These are phyloP conservation scores for Pseudoatta argentina DNA, from an alignment of 1,140 invertebrate species.

Conservation along the genomic window DNA sequence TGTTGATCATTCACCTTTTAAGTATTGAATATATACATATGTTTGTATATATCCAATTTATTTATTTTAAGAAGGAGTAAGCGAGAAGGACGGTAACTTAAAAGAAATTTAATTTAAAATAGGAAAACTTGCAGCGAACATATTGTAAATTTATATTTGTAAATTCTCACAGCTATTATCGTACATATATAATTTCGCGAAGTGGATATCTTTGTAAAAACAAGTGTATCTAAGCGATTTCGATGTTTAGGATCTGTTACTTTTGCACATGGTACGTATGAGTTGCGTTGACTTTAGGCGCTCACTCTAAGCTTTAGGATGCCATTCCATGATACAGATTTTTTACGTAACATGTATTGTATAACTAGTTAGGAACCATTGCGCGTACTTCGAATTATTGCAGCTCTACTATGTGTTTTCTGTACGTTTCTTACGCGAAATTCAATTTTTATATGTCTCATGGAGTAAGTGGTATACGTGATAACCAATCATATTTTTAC, in stretches of 20 bases:
- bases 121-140: background rate
- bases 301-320: too few relatives aligned
- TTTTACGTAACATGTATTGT: too few relatives aligned
- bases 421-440: too few relatives aligned
- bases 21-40: background rate
- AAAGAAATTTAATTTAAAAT: background rate
- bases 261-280: background rate
- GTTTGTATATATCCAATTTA: conserved; percentile 17
- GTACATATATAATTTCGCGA: background rate
- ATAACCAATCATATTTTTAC: too few relatives aligned
- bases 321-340: too few relatives aligned
- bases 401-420: too few relatives aligned
- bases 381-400: too few relatives aligned
- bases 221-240: conserved; percentile 2
- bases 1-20: background rate
- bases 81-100: conserved; percentile 21
- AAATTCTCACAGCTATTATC: background rate
- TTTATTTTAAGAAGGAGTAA: background rate
- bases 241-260: background rate
- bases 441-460: too few relatives aligned
- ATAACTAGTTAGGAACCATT: too few relatives aligned
- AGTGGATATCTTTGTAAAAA: background rate
- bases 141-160: conserved; percentile 15
- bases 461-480: too few relatives aligned
- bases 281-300: too few relatives aligned